Conservation (phyloP, 2,797 vertebrate species). For the Phoxinus dragarum region DNA sequence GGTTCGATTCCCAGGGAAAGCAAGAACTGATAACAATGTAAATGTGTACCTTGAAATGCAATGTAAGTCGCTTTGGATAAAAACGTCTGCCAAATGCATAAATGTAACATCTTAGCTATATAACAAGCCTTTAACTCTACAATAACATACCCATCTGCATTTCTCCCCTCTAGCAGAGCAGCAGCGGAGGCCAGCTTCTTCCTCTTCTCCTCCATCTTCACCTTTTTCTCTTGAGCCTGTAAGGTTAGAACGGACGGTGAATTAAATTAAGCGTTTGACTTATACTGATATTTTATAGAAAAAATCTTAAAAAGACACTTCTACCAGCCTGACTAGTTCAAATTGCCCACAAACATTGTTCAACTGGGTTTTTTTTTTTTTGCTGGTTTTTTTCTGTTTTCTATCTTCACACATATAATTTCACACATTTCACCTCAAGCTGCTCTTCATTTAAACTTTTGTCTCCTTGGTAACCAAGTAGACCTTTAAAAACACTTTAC, state of each 20-base stretch:
- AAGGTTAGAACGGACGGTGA: not conserved
- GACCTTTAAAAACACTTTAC: not conserved
- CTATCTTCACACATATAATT: not conserved
- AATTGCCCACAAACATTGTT: not conserved
- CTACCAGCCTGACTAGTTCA: not conserved
- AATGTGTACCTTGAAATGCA: no score
- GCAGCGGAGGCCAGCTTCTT: conserved; percentile 85
- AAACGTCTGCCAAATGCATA: no score
- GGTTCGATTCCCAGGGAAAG: no score
- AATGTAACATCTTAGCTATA: not conserved
- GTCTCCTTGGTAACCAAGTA: not conserved
- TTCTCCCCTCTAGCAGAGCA: conserved; percentile 82
- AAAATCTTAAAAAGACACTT: not conserved
- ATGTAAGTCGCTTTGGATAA: no score
- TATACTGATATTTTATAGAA: not conserved
- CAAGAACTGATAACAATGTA: no score
- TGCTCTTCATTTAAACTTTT: conserved; percentile 22
- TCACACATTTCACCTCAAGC: conserved; percentile 7
- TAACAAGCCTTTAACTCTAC: no score
- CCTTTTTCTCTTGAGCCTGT: conserved; percentile 86
- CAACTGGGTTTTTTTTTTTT: not conserved
- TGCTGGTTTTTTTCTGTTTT: not conserved
- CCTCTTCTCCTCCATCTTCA: conserved; percentile 87
- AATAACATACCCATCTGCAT: conserved; percentile 90
- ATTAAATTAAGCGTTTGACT: not conserved